phyloP scores from a whole-genome alignment of 2,113 vertebrate genomes.

The Coreoperca whiteheadi region DNA sequence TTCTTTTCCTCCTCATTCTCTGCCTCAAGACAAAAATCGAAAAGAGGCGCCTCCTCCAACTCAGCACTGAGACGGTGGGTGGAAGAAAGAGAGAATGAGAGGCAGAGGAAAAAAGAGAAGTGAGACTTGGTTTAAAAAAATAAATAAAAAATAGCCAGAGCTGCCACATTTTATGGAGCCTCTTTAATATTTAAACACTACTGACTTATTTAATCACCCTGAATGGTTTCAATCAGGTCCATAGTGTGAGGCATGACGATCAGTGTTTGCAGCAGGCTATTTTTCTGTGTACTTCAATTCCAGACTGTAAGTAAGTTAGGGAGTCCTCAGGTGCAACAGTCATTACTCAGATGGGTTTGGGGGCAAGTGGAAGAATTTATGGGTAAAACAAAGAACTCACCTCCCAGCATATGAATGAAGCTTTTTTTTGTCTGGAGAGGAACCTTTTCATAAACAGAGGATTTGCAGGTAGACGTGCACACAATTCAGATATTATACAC shows the following conservation, averaged over 20 bases:
- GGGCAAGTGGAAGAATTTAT: constrained; percentile 16
- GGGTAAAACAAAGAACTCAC: constrained; percentile 22
- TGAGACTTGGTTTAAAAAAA: not conserved
- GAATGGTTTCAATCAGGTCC: constrained; percentile 17
- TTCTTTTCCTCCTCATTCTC: not conserved
- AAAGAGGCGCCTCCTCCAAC: not conserved
- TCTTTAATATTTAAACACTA: constrained; percentile 31
- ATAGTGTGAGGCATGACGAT: not conserved
- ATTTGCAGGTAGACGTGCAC: constrained; percentile 15
- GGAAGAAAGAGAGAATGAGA: constrained; percentile 6
- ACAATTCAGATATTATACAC: constrained; percentile 17
- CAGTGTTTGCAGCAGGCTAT: not conserved
- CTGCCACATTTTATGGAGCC: constrained; percentile 15
- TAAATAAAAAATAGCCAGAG: not conserved
- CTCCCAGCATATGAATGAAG: constrained; percentile 34
- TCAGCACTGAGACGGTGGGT: constrained; percentile 7
- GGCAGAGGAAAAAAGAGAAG: not conserved
- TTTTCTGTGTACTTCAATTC: not conserved
- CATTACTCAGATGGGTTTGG: constrained; percentile 1
- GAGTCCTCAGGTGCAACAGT: constrained; percentile 21
- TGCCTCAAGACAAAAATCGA: constrained; percentile 19
- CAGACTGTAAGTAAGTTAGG: not conserved
- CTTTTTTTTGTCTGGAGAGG: constrained; percentile 7
- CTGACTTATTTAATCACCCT: not conserved
- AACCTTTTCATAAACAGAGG: constrained; percentile 9